Evolutionary conservation across 2,888 invertebrate species (phyloP).

Genomic region (Coelinius sp.): DNA sequence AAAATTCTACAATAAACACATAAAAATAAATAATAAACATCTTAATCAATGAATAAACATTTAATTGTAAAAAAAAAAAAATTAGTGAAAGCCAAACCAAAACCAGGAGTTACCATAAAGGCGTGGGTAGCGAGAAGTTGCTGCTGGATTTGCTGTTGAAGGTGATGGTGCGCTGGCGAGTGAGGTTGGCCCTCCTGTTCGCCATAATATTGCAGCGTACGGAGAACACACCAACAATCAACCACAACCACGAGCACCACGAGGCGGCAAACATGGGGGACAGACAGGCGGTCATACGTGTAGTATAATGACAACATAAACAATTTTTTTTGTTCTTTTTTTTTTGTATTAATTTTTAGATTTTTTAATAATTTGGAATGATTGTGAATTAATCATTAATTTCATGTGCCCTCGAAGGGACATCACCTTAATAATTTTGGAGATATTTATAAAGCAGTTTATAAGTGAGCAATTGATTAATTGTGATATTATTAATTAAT

Average conservation of each 20-base stretch:
- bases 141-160: conserved; percentile 72
- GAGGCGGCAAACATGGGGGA: conserved; percentile 70
- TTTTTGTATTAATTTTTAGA: conserved; percentile 1
- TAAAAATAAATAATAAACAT: conserved; percentile 16
- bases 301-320: conserved; percentile 60
- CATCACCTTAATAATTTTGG: not conserved
- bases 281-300: conserved; percentile 71
- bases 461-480: conserved; percentile 7
- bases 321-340: conserved; percentile 34
- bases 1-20: conserved; percentile 30
- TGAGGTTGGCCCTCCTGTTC: conserved; percentile 70
- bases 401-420: not conserved
- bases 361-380: conserved; percentile 1
- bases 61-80: conserved; percentile 48
- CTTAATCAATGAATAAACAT: not conserved
- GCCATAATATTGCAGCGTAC: conserved; percentile 65
- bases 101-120: conserved; percentile 72
- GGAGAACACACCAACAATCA: conserved; percentile 72
- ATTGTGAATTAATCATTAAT: conserved; percentile 6
- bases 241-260: conserved; percentile 71
- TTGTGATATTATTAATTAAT: conserved; percentile 12
- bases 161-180: conserved; percentile 70
- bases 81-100: conserved; percentile 71
- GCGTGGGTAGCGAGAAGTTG: conserved; percentile 72
- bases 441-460: not conserved